phyloP scores from a whole-genome alignment of 2,888 invertebrate species.

The Chrysodeixis includens region DNA sequence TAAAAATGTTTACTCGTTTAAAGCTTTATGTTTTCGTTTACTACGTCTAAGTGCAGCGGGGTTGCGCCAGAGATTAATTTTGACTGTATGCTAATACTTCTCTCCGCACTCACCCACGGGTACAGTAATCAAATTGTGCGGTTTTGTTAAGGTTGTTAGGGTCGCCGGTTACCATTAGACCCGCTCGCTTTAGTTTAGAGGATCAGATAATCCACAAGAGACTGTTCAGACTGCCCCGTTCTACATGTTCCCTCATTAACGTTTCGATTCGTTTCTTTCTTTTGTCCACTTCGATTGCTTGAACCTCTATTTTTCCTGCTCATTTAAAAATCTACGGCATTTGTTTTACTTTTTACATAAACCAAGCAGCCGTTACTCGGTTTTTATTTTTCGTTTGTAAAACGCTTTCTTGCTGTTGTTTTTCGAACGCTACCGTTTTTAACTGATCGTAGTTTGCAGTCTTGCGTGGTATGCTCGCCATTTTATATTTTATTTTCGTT shows the following conservation, averaged over 20 bases:
- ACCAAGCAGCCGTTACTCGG: constrained; percentile 63
- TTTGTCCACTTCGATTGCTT: constrained; percentile 62
- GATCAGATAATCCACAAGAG: constrained; percentile 71
- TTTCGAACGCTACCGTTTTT: constrained; percentile 76
- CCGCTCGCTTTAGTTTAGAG: constrained; percentile 50
- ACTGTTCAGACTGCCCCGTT: constrained; percentile 52
- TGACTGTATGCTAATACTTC: constrained; percentile 63
- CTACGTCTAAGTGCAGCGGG: constrained; percentile 44
- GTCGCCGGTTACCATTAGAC: constrained; percentile 62
- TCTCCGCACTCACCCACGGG: constrained; percentile 48
- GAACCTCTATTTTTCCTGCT: constrained; percentile 63
- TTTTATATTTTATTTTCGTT: constrained; percentile 69
- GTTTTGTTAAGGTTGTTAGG: constrained; percentile 65
- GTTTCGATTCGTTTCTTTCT: constrained; percentile 59
- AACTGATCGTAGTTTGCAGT: constrained; percentile 77
- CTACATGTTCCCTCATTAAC: constrained; percentile 74
- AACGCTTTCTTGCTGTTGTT: constrained; percentile 68
- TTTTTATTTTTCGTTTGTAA: constrained; percentile 74
- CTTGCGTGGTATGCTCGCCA: constrained; percentile 72
- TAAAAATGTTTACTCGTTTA: constrained; percentile 72
- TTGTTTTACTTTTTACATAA: constrained; percentile 55
- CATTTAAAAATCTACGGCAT: constrained; percentile 62
- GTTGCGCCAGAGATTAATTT: constrained; percentile 67
- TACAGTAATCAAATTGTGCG: constrained; percentile 57
- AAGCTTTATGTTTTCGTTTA: constrained; percentile 66